phyloP scores from a whole-genome alignment of 92 coral and sea anemone species.

The Galaxea fascicularis region DNA sequence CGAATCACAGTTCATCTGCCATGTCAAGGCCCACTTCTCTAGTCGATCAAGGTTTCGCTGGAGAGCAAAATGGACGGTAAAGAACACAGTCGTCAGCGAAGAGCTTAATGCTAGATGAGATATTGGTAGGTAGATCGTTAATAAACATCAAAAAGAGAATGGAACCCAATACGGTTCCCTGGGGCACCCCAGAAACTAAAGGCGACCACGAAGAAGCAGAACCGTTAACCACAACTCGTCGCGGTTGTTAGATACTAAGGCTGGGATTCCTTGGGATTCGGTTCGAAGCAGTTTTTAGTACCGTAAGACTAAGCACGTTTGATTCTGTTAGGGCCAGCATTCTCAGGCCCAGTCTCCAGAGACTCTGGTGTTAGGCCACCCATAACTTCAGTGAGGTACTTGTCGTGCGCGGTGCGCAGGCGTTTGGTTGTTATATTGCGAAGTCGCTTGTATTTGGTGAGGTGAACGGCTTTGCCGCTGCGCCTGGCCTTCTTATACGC shows the following conservation, averaged over 20 bases:
- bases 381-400: constrained; percentile 7
- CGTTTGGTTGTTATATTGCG: constrained; percentile 41
- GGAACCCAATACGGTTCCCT: no score
- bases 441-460: constrained; percentile 28
- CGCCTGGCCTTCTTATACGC: constrained; percentile 25
- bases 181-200: no score
- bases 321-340: constrained; percentile 6
- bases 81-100: no score
- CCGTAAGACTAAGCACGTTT: constrained; percentile 19
- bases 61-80: no score
- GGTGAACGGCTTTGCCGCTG: constrained; percentile 29
- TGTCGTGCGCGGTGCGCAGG: constrained; percentile 21
- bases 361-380: constrained; percentile 18
- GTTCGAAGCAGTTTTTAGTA: constrained; percentile 18
- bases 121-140: no score
- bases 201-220: no score
- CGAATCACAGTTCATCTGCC: no score
- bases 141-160: no score
- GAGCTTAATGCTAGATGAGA: no score
- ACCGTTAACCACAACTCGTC: no score
- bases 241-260: background rate
- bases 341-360: constrained; percentile 16
- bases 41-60: no score
- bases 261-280: constrained; percentile 11
- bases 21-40: no score